These are phyloP conservation scores for Cyphomyrmex costatus DNA, from an alignment of 1,140 invertebrate genomes.

Conservation along the genomic window DNA sequence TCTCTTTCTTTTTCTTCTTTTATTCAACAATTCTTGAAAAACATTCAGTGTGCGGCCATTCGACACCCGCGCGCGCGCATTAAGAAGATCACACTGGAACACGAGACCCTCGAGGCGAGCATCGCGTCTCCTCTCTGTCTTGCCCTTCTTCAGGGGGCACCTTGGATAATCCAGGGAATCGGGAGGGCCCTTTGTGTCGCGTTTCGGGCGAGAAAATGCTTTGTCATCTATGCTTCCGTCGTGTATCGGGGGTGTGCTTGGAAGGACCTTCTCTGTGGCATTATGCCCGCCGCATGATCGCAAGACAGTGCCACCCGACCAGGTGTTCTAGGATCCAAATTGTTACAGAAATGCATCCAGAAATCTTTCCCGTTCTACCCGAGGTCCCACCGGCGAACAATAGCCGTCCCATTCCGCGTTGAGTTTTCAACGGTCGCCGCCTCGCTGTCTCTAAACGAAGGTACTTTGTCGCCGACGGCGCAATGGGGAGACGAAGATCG, in stretches of 20 bases:
- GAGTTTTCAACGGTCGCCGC: slow-evolving; percentile 53
- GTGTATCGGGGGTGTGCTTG: slow-evolving; percentile 81
- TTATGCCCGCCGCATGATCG: slow-evolving; percentile 72
- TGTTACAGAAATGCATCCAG: slow-evolving; percentile 83
- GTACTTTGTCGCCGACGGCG: slow-evolving; percentile 72
- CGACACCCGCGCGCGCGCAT: slow-evolving; percentile 41
- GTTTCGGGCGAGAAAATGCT: slow-evolving; percentile 77
- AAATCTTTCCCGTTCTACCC: slow-evolving; percentile 75
- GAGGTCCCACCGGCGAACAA: slow-evolving; percentile 76
- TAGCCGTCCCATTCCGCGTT: slow-evolving; percentile 64
- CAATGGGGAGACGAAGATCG: slow-evolving; percentile 63
- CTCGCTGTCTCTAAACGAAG: slow-evolving; percentile 68
- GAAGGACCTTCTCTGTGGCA: slow-evolving; percentile 48
- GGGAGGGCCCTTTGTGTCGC: slow-evolving; percentile 76
- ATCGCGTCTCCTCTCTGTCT: slow-evolving; percentile 45
- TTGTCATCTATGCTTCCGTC: slow-evolving; percentile 84
- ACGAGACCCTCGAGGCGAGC: slow-evolving; percentile 39
- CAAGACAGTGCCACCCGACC: slow-evolving; percentile 79
- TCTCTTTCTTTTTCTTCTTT: neutral
- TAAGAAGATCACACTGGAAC: slow-evolving; percentile 38
- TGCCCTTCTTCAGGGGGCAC: slow-evolving; percentile 39
- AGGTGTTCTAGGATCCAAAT: slow-evolving; percentile 80
- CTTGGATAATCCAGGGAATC: slow-evolving; percentile 79
- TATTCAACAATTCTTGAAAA: slow-evolving; percentile 32
- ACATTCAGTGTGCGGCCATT: slow-evolving; percentile 45